Percentiles rank a stretch among this genome's conserved stretches.
phyloP scores from a whole-genome alignment of 2,888 invertebrate species.

The Flexamia atlantica region DNA sequence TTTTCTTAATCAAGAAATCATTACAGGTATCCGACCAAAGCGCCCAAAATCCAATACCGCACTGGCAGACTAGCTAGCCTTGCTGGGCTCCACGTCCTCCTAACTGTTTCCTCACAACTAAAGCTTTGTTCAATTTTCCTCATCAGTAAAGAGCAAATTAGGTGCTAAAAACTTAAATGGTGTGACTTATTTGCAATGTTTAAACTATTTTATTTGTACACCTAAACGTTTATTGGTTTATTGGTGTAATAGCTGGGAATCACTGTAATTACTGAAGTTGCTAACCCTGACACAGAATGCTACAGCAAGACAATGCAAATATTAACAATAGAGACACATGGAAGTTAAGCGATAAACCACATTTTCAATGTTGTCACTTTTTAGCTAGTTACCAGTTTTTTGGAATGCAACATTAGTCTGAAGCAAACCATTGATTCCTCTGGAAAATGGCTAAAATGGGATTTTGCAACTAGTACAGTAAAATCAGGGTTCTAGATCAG shows the following conservation, averaged over 20 bases:
- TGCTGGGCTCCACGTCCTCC: background rate
- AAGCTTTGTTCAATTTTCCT: background rate
- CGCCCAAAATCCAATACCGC: background rate
- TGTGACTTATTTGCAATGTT: constrained; percentile 3
- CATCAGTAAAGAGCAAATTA: background rate
- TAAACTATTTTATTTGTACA: background rate
- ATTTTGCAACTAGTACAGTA: too few species aligned
- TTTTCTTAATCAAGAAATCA: too few species aligned
- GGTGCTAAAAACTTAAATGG: background rate
- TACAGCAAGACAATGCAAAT: too few species aligned
- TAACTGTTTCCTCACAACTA: background rate
- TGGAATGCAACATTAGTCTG: too few species aligned
- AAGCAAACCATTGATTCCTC: too few species aligned
- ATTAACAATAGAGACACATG: too few species aligned
- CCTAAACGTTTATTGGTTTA: background rate
- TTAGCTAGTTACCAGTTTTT: too few species aligned
- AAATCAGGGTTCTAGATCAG: too few species aligned
- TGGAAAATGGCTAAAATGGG: too few species aligned
- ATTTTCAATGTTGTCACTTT: too few species aligned
- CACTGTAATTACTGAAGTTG: background rate
- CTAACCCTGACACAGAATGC: background rate
- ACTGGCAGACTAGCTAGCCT: background rate
- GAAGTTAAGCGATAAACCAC: too few species aligned
- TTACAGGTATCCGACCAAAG: background rate
- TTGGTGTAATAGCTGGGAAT: background rate